phyloP scores from a whole-genome alignment of 2,113 vertebrate species.

The Sprattus sprattus region DNA sequence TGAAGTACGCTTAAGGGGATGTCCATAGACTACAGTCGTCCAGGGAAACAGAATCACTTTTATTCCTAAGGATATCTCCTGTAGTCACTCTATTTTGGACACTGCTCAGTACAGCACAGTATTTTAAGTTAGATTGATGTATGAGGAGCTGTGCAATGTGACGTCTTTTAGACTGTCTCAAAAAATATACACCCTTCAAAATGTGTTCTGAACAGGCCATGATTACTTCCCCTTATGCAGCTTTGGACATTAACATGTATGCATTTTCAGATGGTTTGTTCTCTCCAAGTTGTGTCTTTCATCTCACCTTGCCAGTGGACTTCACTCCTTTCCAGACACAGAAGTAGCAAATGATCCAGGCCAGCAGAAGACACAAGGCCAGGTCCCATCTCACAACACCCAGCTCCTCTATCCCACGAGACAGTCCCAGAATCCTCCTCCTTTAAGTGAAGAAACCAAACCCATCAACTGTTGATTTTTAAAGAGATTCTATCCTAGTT shows the following conservation, averaged over 20 bases:
- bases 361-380: conserved; percentile 75
- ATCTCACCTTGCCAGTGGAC: conserved; percentile 76
- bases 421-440: conserved; percentile 82
- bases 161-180: too few relatives aligned
- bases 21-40: not conserved
- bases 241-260: not conserved
- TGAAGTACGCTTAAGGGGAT: too few relatives aligned
- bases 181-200: too few relatives aligned
- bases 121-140: too few relatives aligned
- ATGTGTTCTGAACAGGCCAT: too few relatives aligned
- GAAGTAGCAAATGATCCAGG: conserved; percentile 82
- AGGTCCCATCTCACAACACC: conserved; percentile 79
- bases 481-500: not conserved
- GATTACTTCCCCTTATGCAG: too few relatives aligned
- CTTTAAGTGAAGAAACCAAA: not conserved
- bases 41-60: not conserved
- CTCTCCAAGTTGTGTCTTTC: not conserved
- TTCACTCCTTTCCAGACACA: conserved; percentile 85
- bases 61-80: not conserved
- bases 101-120: too few relatives aligned
- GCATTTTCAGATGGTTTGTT: not conserved
- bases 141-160: too few relatives aligned
- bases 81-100: too few relatives aligned
- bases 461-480: not conserved
- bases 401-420: conserved; percentile 81